phyloP scores from a whole-genome alignment of 92 coral and sea anemone species.

The Siderastrea siderea region DNA sequence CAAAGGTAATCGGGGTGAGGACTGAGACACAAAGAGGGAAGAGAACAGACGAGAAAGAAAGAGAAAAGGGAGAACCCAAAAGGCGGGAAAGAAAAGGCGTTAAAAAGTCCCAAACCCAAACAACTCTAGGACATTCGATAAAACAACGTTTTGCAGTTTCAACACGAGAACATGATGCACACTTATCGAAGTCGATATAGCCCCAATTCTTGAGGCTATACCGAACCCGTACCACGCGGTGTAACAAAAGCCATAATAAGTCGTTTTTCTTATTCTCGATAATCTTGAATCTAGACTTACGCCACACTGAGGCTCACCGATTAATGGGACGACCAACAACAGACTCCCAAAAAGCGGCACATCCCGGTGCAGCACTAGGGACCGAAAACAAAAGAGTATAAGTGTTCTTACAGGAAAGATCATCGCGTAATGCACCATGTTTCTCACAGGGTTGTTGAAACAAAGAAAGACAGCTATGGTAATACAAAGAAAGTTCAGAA shows the following conservation, averaged over 20 bases:
- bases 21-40: neutral
- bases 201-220: too few relatives aligned
- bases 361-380: neutral
- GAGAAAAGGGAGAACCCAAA: neutral
- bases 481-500: neutral
- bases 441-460: neutral
- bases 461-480: neutral
- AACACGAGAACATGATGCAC: neutral
- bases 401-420: neutral
- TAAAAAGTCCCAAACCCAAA: neutral
- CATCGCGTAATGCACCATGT: neutral
- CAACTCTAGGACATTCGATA: neutral
- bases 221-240: too few relatives aligned
- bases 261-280: too few relatives aligned
- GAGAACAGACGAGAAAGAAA: neutral
- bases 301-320: constrained; percentile 4
- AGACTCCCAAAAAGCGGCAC: neutral
- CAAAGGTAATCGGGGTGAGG: too few relatives aligned
- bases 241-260: too few relatives aligned
- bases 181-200: neutral
- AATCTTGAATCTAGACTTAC: neutral
- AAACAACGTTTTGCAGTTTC: neutral
- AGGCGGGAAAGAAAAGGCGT: neutral
- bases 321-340: neutral
- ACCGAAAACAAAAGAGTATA: neutral